Conservation (phyloP, 1,140 invertebrate genomes). For the Lordiphosa stackelbergi region DNA sequence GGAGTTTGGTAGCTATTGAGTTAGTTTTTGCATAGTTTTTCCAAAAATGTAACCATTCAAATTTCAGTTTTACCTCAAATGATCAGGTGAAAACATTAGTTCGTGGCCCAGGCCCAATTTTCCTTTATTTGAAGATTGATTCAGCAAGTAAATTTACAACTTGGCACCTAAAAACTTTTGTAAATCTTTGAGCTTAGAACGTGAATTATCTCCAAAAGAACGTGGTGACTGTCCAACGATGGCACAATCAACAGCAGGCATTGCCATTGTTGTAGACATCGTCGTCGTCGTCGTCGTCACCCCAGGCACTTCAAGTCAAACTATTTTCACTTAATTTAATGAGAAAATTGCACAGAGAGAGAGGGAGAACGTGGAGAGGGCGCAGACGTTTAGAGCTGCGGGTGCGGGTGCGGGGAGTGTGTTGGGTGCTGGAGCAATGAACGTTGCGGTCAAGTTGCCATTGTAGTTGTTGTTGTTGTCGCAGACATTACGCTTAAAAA, state of each 20-base stretch:
- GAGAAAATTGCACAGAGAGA: slow-evolving; percentile 58
- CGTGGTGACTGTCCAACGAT: background rate
- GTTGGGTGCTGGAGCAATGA: slow-evolving; percentile 53
- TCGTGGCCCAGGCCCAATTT: too few relatives aligned
- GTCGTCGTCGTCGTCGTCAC: slow-evolving; percentile 24
- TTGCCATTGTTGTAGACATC: slow-evolving; percentile 18
- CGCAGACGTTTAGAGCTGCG: slow-evolving; percentile 12
- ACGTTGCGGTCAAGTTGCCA: slow-evolving; percentile 68
- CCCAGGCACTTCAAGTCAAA: slow-evolving; percentile 42
- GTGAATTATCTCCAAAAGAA: background rate
- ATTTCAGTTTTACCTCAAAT: too few relatives aligned
- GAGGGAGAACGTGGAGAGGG: slow-evolving; percentile 19
- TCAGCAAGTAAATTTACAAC: too few relatives aligned
- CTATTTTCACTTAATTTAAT: slow-evolving; percentile 74
- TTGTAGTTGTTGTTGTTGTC: slow-evolving; percentile 42
- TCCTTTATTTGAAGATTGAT: too few relatives aligned
- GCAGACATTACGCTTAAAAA: slow-evolving; percentile 67
- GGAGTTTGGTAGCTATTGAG: too few relatives aligned
- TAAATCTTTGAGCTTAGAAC: background rate
- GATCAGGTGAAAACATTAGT: too few relatives aligned
- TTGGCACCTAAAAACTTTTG: too few relatives aligned
- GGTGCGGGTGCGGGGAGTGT: background rate
- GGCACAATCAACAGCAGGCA: slow-evolving; percentile 22
- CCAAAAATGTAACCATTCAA: too few relatives aligned
- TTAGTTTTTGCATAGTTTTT: too few relatives aligned